Base-by-base conservation (phyloP, 2,888 invertebrate species). In the Clepsis dumicolana region DNA sequence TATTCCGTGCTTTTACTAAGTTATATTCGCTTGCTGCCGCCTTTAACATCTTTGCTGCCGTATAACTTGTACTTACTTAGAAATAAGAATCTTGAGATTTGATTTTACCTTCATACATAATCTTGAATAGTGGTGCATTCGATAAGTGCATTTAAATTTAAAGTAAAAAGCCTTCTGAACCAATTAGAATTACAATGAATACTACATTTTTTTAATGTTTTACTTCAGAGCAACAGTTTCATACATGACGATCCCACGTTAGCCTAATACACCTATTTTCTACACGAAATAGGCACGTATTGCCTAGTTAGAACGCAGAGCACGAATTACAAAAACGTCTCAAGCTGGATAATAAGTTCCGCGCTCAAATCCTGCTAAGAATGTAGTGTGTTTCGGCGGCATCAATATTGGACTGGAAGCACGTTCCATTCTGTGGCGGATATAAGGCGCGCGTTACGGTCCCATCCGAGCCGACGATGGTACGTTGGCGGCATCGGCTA, bases 341-440 rank as follows among this genome's bases (percentile, higher is more conserved):
- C 21, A 18, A n/a, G 27, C 25, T 41, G 29, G 41, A 52, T 63
- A 60, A 52, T 53, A 64, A 54, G 59, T 35, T 56, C 24, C 35
- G 1, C 16, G 44, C 59, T 16, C 63, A 63, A 64, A 68, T 61
- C 52, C 62, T 44, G 16, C 38, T 70, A 61, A 64, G 65, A 24
- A 25, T 65, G 44, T 53, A 27, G 35, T 59, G 74, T 74, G 75
- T 74, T 75, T 77, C 77, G 76, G 35, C 38, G 35, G 54, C 73
- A 74, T 75, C 78, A 79, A 78, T 81, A 85, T 89, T 87, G 84
- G 81, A 85, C 86, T 87, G 85, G 84, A 86, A 84, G 85, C 89
- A 87, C 86, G 86, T 87, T 87, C 81, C 80, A 89, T 90, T 89
- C 86, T 87, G 85, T 82, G 86, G 87, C 88, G 89, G 90, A 90